Evolutionary conservation across 2,113 vertebrate species (phyloP), one percentile per base, ranked within the genome.

Genomic region (Kobus ellipsiprymnus): DNA sequence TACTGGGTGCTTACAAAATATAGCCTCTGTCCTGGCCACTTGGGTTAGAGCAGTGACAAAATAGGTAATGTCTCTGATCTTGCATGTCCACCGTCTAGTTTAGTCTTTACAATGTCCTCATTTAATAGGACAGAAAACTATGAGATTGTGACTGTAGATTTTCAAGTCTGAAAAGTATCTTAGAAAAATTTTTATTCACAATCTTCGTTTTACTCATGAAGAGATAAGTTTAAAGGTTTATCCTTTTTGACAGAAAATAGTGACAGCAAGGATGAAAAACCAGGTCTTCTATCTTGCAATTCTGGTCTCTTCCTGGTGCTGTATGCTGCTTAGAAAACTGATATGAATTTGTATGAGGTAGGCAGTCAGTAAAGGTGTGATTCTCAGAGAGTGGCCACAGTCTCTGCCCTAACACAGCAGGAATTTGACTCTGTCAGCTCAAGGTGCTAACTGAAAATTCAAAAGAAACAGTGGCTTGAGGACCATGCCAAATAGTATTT

Each of bases 361-460:
- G 57, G 60, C 30, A 74, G 6, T 52, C 27, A 44, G 78, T 25
- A 88, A 55, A 96, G 48, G 67, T 94, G 33, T 96, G 88, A 87
- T 59, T 97, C 81, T 94, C 57, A 81, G 93, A 96, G 48, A 74
- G 60, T 67, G 40, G 80, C 12, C 7, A 0, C 40, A 59, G 50
- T 57, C 57, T 96, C 50, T 86, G 90, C 36, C 25, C 36, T 59
- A 84, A 91, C 44, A 52, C 16, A 80, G 94, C 30, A 2, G 8
- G 81, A 97, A 94, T 95, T 83, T 92, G 82, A 96, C 95, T 88
- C 77, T 57, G 29, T 84, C 55, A 84, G 46, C n/a, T 87, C 33
- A 91, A 48, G 46, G 46, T 94, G 88, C 44, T 96, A 94, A 94
- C 85, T 95, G 78, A 95, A 95, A 97, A 87, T 92, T 10, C 52